Evolutionary conservation across 2,888 invertebrate genomes (phyloP).

Genomic region (Isotomurus palustris): DNA sequence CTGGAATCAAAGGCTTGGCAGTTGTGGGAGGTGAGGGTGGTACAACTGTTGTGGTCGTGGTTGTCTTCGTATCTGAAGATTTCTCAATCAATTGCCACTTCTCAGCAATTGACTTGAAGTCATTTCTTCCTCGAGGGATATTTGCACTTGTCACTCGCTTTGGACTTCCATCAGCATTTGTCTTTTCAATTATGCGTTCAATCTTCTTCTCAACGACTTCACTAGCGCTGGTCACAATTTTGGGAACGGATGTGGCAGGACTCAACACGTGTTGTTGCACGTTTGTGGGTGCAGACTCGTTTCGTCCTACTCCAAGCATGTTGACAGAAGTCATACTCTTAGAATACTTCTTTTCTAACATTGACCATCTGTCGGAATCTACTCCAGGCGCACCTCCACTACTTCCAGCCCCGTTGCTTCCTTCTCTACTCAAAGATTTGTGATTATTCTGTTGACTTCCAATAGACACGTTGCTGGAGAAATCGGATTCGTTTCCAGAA

Average conservation of each 20-base stretch:
- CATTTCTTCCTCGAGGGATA: constrained; percentile 44
- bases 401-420: constrained; percentile 16
- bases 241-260: constrained; percentile 28
- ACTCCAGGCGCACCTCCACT: constrained; percentile 3
- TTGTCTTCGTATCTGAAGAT: constrained; percentile 41
- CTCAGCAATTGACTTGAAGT: constrained; percentile 49
- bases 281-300: constrained; percentile 23
- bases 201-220: constrained; percentile 44
- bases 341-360: constrained; percentile 47
- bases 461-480: constrained; percentile 36
- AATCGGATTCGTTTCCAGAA: constrained; percentile 44
- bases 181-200: constrained; percentile 42
- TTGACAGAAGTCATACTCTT: constrained; percentile 44
- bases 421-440: constrained; percentile 12
- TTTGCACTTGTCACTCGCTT: constrained; percentile 28
- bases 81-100: constrained; percentile 49
- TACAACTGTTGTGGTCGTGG: constrained; percentile 26
- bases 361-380: constrained; percentile 43
- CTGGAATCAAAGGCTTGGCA: constrained; percentile 13
- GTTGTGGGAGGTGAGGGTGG: too few species aligned
- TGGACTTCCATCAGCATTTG: constrained; percentile 18
- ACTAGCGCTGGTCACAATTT: constrained; percentile 35
- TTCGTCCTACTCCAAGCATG: constrained; percentile 20
- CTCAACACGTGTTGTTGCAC: constrained; percentile 18
- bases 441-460: constrained; percentile 24